phyloP scores from a whole-genome alignment of 2,797 vertebrate species.

The Cephalopachus bancanus region DNA sequence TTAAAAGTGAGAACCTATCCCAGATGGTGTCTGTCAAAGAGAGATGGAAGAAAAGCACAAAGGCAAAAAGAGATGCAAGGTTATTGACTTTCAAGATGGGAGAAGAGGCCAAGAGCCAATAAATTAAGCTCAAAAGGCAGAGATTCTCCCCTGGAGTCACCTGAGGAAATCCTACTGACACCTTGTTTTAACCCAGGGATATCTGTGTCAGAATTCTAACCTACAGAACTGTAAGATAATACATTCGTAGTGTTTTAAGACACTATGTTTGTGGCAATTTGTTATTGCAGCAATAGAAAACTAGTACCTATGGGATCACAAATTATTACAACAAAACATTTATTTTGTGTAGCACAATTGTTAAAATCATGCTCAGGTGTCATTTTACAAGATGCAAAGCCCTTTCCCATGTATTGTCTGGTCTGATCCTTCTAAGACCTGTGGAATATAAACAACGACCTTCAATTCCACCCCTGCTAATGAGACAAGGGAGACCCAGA shows the following conservation, averaged over 20 bases:
- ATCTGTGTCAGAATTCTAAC: neutral
- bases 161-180: neutral
- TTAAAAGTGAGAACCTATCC: conserved; percentile 29
- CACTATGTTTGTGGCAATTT: neutral
- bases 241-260: neutral
- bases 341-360: neutral
- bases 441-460: neutral
- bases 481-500: neutral
- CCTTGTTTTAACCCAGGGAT: neutral
- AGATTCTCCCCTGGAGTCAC: neutral
- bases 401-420: neutral
- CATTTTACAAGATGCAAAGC: neutral
- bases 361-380: neutral
- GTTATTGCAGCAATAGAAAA: neutral
- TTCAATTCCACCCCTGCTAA: neutral
- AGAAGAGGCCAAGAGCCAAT: neutral
- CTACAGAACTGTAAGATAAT: neutral
- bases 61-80: neutral
- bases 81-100: neutral
- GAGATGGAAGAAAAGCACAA: neutral
- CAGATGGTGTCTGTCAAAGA: neutral
- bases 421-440: neutral
- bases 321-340: neutral
- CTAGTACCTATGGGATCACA: neutral
- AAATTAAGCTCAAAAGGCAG: neutral